Evolutionary conservation across 2,888 invertebrate species (phyloP).

Genomic region (Hyposoter dolosus): DNA sequence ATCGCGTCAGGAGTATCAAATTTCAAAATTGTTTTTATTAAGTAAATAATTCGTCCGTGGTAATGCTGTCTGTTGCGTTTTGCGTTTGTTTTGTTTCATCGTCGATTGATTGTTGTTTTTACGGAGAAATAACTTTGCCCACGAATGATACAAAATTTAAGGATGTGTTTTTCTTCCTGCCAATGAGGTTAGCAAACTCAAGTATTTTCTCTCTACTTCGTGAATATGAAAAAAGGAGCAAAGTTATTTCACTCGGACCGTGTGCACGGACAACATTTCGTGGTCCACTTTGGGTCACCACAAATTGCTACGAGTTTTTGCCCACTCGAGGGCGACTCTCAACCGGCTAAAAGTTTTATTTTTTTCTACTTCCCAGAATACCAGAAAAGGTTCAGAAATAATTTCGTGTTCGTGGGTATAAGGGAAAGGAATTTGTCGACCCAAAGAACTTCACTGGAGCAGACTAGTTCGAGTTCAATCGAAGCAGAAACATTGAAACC

Average conservation of each 20-base stretch:
- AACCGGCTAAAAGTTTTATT: neutral
- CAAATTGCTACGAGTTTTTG: constrained; percentile 5
- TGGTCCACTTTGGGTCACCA: constrained; percentile 8
- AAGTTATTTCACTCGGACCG: neutral
- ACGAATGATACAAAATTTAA: neutral
- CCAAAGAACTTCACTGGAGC: neutral
- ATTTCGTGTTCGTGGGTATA: neutral
- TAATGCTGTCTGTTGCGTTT: neutral
- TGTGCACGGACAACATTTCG: constrained; percentile 7
- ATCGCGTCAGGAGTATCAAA: constrained; percentile 2
- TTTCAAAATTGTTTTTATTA: neutral
- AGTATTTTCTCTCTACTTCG: neutral
- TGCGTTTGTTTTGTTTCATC: neutral
- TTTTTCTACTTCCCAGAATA: neutral
- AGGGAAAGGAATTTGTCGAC: neutral
- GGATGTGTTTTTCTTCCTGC: neutral
- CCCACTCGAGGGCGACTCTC: neutral
- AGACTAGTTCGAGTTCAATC: neutral
- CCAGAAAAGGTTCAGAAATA: constrained; percentile 9
- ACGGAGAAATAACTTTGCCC: neutral
- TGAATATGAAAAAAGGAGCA: neutral
- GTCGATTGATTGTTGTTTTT: neutral
- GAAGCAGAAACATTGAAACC: neutral
- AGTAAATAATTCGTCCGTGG: neutral
- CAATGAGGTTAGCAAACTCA: neutral